Evolutionary conservation across 35 echinoderm and acorn worm species (phyloP).

Genomic region (Anneissia japonica): DNA sequence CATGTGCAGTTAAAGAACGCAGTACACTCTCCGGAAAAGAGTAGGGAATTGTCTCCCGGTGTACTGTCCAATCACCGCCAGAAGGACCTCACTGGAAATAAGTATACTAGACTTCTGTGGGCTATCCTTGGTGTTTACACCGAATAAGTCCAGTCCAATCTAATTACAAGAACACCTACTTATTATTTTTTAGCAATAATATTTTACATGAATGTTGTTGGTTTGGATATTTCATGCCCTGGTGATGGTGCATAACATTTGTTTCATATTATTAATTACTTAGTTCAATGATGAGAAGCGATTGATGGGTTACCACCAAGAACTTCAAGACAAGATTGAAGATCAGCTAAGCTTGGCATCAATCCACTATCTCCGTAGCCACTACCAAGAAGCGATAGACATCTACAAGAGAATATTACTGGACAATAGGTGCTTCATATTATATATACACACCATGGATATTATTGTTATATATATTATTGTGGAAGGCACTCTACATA

Average conservation of each 20-base stretch:
- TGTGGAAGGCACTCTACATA: no score
- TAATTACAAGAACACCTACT: background rate
- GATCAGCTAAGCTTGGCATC: constrained; percentile 93
- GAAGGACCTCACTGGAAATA: no score
- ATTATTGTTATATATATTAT: no score
- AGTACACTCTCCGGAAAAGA: no score
- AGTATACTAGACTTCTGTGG: no score
- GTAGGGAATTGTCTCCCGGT: no score
- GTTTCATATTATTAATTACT: background rate
- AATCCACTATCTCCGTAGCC: constrained; percentile 89
- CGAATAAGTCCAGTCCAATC: no score
- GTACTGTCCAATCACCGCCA: no score
- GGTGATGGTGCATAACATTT: background rate
- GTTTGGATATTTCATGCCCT: background rate
- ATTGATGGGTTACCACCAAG: constrained; percentile 88
- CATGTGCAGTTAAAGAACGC: no score
- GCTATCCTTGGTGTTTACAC: no score
- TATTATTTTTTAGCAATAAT: background rate
- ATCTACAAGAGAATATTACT: constrained; percentile 97
- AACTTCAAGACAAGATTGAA: constrained; percentile 81
- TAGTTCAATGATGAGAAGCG: constrained; percentile 95
- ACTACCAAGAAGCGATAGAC: constrained; percentile 97
- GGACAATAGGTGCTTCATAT: constrained; percentile 98
- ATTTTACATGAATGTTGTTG: background rate
- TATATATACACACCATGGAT: no score